Evolutionary conservation across 2,888 invertebrate genomes (phyloP).

Genomic region (Boloria euphrosyne): DNA sequence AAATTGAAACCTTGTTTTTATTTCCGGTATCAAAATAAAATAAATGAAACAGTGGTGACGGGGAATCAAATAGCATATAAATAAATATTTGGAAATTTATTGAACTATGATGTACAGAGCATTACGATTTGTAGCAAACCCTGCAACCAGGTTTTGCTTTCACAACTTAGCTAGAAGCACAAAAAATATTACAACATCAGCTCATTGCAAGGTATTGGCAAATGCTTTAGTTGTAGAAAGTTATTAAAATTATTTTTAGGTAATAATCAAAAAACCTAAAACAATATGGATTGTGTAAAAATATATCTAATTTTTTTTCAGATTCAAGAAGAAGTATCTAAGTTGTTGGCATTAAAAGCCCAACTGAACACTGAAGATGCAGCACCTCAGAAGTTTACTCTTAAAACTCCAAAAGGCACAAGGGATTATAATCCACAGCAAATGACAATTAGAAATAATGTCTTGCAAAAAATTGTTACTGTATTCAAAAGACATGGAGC

Average conservation of each 20-base stretch:
- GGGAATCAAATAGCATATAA: constrained; percentile 59
- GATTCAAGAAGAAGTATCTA: constrained; percentile 93
- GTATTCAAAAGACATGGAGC: constrained; percentile 99
- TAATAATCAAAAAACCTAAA: constrained; percentile 1
- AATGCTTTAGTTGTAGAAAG: constrained; percentile 29
- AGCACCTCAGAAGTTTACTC: constrained; percentile 88
- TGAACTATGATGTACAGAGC: constrained; percentile 67
- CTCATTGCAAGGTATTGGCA: constrained; percentile 68
- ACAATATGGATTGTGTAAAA: constrained; percentile 28
- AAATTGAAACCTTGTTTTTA: constrained; percentile 46
- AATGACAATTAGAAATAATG: constrained; percentile 94
- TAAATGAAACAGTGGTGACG: constrained; percentile 64
- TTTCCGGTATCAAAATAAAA: constrained; percentile 58
- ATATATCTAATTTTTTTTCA: constrained; percentile 64
- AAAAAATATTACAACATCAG: constrained; percentile 70
- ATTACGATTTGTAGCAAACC: constrained; percentile 56
- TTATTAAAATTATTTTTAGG: constrained; percentile 4
- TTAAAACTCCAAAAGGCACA: constrained; percentile 97
- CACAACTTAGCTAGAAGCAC: constrained; percentile 56
- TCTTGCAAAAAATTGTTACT: constrained; percentile 91
- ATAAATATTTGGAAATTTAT: constrained; percentile 46
- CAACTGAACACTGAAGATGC: constrained; percentile 84
- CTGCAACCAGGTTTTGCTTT: constrained; percentile 53
- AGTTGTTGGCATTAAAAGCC: constrained; percentile 90
- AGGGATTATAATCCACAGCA: constrained; percentile 97